A percentile compares a stretch with the other conserved stretches of the same genome.
Conservation (phyloP, 2,797 vertebrate species). For the Oceanodroma leucorhoa region DNA sequence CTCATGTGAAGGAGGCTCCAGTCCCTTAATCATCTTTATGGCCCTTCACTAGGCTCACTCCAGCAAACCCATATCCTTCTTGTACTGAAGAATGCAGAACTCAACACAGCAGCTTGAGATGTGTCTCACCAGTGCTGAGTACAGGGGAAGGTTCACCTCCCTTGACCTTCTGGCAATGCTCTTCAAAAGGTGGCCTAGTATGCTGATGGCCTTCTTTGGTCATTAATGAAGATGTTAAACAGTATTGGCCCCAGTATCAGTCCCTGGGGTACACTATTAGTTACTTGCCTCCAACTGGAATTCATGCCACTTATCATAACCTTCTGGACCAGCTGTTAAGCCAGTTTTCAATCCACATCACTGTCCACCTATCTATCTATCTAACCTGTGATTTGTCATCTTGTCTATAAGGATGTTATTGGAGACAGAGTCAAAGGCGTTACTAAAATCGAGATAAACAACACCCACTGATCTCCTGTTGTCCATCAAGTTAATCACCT, state of each 20-base stretch:
- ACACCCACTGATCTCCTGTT: not conserved
- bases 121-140: not conserved
- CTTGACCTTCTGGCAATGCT: not conserved
- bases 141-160: not conserved
- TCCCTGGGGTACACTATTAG: not conserved
- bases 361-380: not conserved
- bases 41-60: not conserved
- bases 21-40: not conserved
- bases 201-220: not conserved
- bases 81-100: not conserved
- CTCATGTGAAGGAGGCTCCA: not conserved
- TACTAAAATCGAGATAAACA: not conserved
- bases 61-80: not conserved
- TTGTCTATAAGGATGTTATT: not conserved
- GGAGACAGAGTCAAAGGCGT: not conserved
- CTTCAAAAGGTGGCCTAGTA: not conserved
- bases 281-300: not conserved
- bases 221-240: not conserved
- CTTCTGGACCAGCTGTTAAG: not conserved
- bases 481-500: not conserved
- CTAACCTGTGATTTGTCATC: not conserved
- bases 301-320: not conserved
- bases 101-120: fast-evolving
- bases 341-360: not conserved
- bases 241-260: not conserved